Evolutionary conservation across 2,888 invertebrate genomes (phyloP).

Genomic region (Cosmia trapezina): DNA sequence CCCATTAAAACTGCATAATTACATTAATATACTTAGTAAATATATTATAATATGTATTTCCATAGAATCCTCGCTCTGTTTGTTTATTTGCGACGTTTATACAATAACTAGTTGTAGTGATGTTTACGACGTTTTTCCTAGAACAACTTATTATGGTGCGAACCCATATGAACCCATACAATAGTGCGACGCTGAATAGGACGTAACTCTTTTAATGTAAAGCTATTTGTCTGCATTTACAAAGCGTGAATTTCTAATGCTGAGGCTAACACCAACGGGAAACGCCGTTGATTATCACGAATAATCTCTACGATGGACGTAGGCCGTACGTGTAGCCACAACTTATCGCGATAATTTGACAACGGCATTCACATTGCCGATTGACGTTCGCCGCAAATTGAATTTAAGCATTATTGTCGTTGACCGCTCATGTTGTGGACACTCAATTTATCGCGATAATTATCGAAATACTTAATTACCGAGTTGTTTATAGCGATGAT

Average conservation of each 20-base stretch:
- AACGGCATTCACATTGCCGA: no score
- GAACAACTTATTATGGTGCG: slow-evolving; percentile 70
- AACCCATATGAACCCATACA: slow-evolving; percentile 67
- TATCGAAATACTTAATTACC: no score
- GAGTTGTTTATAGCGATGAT: no score
- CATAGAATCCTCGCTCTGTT: slow-evolving; percentile 57
- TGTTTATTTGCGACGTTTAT: slow-evolving; percentile 58
- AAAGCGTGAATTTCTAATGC: slow-evolving; percentile 35
- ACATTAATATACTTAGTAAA: slow-evolving; percentile 4
- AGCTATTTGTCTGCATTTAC: slow-evolving; percentile 40
- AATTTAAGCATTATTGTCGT: no score
- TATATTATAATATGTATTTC: slow-evolving; percentile 45
- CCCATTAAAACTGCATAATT: neutral
- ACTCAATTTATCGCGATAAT: no score
- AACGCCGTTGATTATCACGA: no score
- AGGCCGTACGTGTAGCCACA: no score
- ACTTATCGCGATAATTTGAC: no score
- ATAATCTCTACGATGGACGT: no score
- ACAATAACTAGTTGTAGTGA: slow-evolving; percentile 48
- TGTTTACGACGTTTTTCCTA: slow-evolving; percentile 69
- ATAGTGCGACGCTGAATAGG: slow-evolving; percentile 47
- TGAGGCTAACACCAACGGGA: no score
- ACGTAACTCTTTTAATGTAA: slow-evolving; percentile 34
- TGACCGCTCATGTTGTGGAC: no score
- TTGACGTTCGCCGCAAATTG: no score